A percentile compares a stretch with the other conserved stretches of the same genome.
These are phyloP conservation scores for Thecophora atra DNA, from an alignment of 2,888 invertebrate species.

Conservation along the genomic window DNA sequence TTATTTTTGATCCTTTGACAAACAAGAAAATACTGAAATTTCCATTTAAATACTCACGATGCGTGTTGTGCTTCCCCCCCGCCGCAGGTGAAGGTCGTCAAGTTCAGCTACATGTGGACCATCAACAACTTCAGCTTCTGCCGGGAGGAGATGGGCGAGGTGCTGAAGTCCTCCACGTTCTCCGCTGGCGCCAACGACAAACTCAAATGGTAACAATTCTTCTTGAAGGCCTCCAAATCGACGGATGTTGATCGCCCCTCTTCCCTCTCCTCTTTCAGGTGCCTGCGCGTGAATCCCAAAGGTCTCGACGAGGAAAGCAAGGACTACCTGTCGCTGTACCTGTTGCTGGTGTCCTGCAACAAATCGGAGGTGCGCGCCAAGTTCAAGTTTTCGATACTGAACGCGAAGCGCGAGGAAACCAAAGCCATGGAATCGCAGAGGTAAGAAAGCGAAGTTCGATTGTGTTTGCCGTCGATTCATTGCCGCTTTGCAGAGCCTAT, in stretches of 20 bases:
- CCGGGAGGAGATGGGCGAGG: slow-evolving; percentile 99
- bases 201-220: slow-evolving; percentile 86
- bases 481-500: slow-evolving; percentile 77
- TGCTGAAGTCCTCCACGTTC: slow-evolving; percentile 99
- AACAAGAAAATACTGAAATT: too few relatives aligned
- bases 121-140: slow-evolving; percentile 99
- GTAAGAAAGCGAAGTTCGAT: too few relatives aligned
- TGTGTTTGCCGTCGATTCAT: too few relatives aligned
- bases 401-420: slow-evolving; percentile 99
- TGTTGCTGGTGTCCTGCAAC: slow-evolving; percentile 98
- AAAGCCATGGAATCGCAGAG: slow-evolving; percentile 97
- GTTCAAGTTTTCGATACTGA: slow-evolving; percentile 99
- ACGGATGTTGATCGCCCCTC: too few relatives aligned
- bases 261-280: slow-evolving; percentile 69
- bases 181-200: slow-evolving; percentile 99
- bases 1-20: not conserved
- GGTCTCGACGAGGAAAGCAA: slow-evolving; percentile 99
- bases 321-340: slow-evolving; percentile 98
- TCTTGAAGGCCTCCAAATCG: too few relatives aligned
- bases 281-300: slow-evolving; percentile 99
- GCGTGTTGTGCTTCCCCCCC: not conserved
- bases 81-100: slow-evolving; percentile 97
- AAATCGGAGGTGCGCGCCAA: slow-evolving; percentile 99
- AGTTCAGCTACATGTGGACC: slow-evolving; percentile 99
- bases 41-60: not conserved